A percentile compares a stretch with the other conserved stretches of the same genome.
phyloP scores from a whole-genome alignment of 2,797 vertebrate genomes.

The Varecia variegata region DNA sequence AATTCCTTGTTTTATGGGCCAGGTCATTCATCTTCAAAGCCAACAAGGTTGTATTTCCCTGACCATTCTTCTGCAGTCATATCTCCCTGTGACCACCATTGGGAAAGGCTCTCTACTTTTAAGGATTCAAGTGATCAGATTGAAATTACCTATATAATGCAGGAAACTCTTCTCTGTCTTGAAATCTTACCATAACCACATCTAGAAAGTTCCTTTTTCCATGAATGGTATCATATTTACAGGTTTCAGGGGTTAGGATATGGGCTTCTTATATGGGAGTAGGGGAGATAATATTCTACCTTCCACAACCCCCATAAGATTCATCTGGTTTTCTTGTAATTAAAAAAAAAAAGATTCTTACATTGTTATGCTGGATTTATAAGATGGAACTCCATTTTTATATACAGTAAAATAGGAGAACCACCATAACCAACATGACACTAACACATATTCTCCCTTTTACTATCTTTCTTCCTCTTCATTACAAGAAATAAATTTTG shows the following conservation, averaged over 20 bases:
- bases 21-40: not conserved
- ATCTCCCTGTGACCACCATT: not conserved
- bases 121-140: not conserved
- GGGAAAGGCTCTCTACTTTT: not conserved
- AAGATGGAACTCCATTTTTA: not conserved
- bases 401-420: not conserved
- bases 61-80: rapidly evolving
- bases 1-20: rapidly evolving
- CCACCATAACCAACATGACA: not conserved
- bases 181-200: not conserved
- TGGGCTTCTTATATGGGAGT: rapidly evolving
- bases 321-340: not conserved
- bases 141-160: not conserved
- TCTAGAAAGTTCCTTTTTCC: not conserved
- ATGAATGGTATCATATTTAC: not conserved
- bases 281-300: not conserved
- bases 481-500: not conserved
- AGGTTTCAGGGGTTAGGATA: not conserved
- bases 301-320: not conserved
- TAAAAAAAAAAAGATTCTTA: not conserved
- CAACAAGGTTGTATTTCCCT: not conserved
- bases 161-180: not conserved
- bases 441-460: not conserved
- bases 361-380: not conserved
- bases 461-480: not conserved